Evolutionary conservation across 2,797 vertebrate genomes (phyloP), one percentile per base, ranked within the genome.

Genomic region (Petrocephalus sullivani): DNA sequence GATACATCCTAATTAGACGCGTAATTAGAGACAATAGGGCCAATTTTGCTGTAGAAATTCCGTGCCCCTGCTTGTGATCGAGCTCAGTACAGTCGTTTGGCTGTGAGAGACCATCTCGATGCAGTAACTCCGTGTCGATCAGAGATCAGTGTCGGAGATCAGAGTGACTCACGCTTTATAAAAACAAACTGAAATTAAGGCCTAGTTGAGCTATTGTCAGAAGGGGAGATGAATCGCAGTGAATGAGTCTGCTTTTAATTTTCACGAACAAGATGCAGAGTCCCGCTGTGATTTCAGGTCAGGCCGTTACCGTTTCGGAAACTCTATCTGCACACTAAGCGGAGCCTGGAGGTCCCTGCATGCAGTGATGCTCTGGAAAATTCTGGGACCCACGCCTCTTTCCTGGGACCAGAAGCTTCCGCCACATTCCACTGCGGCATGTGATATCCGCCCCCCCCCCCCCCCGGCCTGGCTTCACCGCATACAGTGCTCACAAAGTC

Each of bases 1-100:
- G 83, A 58, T 23, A 85, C 82, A 33, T 57, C 51, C 23, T 85
- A 85, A 85, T 85, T 33, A 56, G 83, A 85, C 14, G 28, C 83
- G 57, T 37, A 85, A 85, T 85, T 85, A 21, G 53, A 85, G 53
- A 85, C 83, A 85, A 85, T 85, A 57, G 83, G 28, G 23, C 21
- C 53, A 23, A 33, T 85, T 85, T 33, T 85, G 83, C 83, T 8
- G 83, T 57, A 33, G 37, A 57, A 85, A 57, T 58, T 85, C 23
- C 51, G 23, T 57, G 23, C 21, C 16, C 46, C 83, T 78, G 16
- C 71, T 7, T 46, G 19, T 51, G 37, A 57, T 54, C 83, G 19
- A 85, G 83, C 51, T 57, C 9, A 33, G 21, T 28, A 33, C 21
- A 56, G 19, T 33, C 0, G 6, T 57, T 57, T 37, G 14, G 6